Evolutionary conservation across 2,888 invertebrate genomes (phyloP).

Genomic region (Polia nebulosa): DNA sequence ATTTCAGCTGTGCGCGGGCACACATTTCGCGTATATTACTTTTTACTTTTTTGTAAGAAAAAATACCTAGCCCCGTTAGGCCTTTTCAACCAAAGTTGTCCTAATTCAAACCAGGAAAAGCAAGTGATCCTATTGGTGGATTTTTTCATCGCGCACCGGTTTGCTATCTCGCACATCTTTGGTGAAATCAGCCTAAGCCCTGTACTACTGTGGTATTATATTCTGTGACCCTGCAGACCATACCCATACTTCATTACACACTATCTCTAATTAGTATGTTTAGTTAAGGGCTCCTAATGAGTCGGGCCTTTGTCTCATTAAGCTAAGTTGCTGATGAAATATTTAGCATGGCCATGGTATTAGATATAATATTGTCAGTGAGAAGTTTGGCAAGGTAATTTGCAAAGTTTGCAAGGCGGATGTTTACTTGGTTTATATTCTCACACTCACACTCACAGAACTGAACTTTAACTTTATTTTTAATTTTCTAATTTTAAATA

Average conservation of each 20-base stretch:
- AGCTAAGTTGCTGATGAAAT: slow-evolving; percentile 40
- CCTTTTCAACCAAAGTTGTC: no score
- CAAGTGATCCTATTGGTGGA: no score
- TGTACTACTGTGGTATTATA: slow-evolving; percentile 1
- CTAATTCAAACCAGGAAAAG: no score
- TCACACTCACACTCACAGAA: no score
- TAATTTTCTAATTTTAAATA: no score
- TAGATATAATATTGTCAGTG: slow-evolving; percentile 36
- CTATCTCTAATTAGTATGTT: slow-evolving; percentile 56
- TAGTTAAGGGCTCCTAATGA: slow-evolving; percentile 52
- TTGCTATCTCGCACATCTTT: background rate
- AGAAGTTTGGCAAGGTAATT: slow-evolving; percentile 10
- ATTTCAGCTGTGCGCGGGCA: no score
- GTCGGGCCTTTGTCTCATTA: slow-evolving; percentile 52
- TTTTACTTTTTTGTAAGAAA: no score
- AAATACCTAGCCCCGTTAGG: no score
- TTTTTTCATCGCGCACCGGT: no score
- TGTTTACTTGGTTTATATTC: no score
- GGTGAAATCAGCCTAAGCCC: background rate
- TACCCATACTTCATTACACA: slow-evolving; percentile 39
- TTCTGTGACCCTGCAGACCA: slow-evolving; percentile 9
- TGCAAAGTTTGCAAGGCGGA: slow-evolving; percentile 4
- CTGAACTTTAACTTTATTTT: no score
- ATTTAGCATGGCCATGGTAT: slow-evolving; percentile 22
- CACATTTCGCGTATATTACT: no score